A percentile compares a stretch with the other conserved stretches of the same genome.
These are phyloP conservation scores for Dascyllus trimaculatus DNA, from an alignment of 2,113 vertebrate genomes.

Conservation along the genomic window DNA sequence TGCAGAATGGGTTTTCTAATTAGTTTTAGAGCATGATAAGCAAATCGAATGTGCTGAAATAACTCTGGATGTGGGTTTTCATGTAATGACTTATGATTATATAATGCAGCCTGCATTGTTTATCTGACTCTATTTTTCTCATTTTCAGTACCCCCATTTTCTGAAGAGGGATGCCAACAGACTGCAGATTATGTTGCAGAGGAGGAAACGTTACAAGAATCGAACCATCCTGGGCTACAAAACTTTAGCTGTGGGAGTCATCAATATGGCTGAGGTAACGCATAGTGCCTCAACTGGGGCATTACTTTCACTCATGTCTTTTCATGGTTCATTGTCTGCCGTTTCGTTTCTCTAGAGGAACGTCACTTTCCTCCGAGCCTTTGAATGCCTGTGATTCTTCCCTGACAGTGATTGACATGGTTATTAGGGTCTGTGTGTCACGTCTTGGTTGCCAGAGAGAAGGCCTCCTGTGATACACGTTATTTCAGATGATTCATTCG, in stretches of 20 bases:
- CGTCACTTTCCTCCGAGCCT: slow-evolving; percentile 5
- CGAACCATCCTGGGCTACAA: slow-evolving; percentile 88
- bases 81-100: not conserved
- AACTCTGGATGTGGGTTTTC: not conserved
- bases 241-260: slow-evolving; percentile 85
- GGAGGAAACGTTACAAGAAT: slow-evolving; percentile 88
- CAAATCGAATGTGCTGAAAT: slow-evolving; percentile 7
- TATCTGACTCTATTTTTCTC: slow-evolving; percentile 25
- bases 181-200: slow-evolving; percentile 87
- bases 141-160: slow-evolving; percentile 85
- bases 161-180: slow-evolving; percentile 87
- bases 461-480: slow-evolving; percentile 34
- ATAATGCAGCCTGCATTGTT: not conserved
- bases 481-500: slow-evolving; percentile 66
- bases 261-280: slow-evolving; percentile 87
- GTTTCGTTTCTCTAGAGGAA: slow-evolving; percentile 16
- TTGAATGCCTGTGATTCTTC: slow-evolving; percentile 1
- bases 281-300: not conserved
- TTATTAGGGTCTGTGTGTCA: slow-evolving; percentile 28
- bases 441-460: slow-evolving; percentile 41
- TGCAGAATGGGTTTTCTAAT: not conserved
- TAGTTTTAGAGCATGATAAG: not conserved
- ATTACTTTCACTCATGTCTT: slow-evolving; percentile 11
- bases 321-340: slow-evolving; percentile 24
- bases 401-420: slow-evolving; percentile 64